Evolutionary conservation across 1,140 invertebrate genomes (phyloP), one percentile per base, ranked within the genome.

Genomic region (Gonatopus flavifemur): DNA sequence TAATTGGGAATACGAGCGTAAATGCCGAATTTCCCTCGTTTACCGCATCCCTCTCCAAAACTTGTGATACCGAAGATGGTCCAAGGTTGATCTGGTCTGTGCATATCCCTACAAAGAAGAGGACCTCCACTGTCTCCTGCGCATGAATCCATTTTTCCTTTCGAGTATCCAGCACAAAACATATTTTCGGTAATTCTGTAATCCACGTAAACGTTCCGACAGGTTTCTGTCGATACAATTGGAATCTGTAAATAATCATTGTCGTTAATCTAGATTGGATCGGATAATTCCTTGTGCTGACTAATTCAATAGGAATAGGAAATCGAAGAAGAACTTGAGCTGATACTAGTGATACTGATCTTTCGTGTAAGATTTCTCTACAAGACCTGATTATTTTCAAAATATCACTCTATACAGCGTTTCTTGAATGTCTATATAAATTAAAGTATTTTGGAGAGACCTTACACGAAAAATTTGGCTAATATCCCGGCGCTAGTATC

Each of bases 21-120:
- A 49, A 97, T 94, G 3, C 94, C 94, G 62, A 88, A 96, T 71
- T 95, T 96, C 33, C 91, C 90, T 38, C 85, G 86, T 64, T 90
- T 86, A 4, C 93, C 94, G 67, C 94, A 96, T 15, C 93, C 93
- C 66, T 96, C 93, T 0, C 94, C 94, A 58, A 96, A 98, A 66
- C 92, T 95, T 1, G 94, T 96, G 28, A 97, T 92, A 3, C 94
- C 94, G 70, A 91, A 90, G 16, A 94, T 84, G 16, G 84, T 85
- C 88, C 90, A 91, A 2, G 79, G 81, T 53, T 81, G 80, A 51
- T 80, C 74, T 0, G 74, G 69, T 44, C 66, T 75, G 0, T 71
- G 70, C 0, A 73, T 73, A 60, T 85, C 83, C 33, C 67, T 70
- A 46, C 91, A 94, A 45, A 93, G 82, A 4, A 94, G 74, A 0